Evolutionary conservation across 2,113 vertebrate species (phyloP).

Genomic region (Crotalus horridus): DNA sequence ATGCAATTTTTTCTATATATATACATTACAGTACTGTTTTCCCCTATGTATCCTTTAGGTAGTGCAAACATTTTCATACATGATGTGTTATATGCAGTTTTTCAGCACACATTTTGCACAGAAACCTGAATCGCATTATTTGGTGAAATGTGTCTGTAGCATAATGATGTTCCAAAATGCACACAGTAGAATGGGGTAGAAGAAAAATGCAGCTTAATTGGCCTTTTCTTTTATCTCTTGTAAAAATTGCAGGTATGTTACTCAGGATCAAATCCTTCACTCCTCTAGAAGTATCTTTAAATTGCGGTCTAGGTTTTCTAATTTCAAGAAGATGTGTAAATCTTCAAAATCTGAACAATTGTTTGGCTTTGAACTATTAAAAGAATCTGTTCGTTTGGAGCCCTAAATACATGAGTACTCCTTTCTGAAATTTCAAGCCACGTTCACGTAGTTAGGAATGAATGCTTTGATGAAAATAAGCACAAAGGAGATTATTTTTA

Average conservation of each 20-base stretch:
- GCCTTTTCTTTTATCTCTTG: not conserved
- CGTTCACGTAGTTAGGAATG: not conserved
- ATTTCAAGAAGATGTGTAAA: not conserved
- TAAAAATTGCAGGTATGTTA: not conserved
- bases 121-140: not conserved
- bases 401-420: not conserved
- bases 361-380: not conserved
- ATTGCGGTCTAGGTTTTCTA: not conserved
- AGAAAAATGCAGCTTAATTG: not conserved
- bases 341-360: not conserved
- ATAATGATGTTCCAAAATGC: not conserved
- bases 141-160: not conserved
- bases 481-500: not conserved
- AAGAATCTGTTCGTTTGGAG: not conserved
- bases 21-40: not conserved
- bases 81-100: not conserved
- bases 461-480: not conserved
- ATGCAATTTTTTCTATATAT: not conserved
- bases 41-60: not conserved
- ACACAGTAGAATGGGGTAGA: not conserved
- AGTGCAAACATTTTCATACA: not conserved
- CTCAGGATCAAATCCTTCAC: not conserved
- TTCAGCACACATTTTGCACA: not conserved
- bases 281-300: not conserved
- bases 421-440: not conserved